Base-by-base conservation (phyloP, 92 coral and sea anemone genomes). In the Micromussa lordhowensis region DNA sequence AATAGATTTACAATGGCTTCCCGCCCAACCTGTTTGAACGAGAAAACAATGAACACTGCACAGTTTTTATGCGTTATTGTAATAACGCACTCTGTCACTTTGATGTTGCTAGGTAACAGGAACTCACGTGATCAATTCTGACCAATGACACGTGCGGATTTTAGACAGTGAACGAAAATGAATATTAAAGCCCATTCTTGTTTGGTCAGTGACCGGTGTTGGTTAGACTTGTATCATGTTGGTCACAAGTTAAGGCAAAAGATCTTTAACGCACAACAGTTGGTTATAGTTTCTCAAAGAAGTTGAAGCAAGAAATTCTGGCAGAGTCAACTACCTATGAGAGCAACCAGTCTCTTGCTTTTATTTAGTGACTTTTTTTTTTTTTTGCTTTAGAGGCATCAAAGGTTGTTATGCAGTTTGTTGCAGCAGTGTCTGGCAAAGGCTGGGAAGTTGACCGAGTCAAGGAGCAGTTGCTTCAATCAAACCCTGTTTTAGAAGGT, bases 351-450 rank as follows among this genome's bases (percentile, higher is more conserved):
- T 34, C 30, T 24, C 71, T 26, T 66, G 26, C 22, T 77, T 49
- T 36, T 5, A 24, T 4, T 28, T 21, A 81, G 13, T 19, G 26
- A 18, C 28, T 38, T 15, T 85, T 85, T 68, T 6, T 44, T 40
- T 74, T 74, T 29, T 85, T 35, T 88, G 88, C 36, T 84, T 77
- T 85, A 98, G 99, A 98, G 92, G 99, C 98, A 75, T 98, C 99
- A 81, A 98, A 98, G 91, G 90, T 98, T 73, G 95, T 98, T 48
- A 98, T 98, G 99, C 99, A 98, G 94, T 98, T 92, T 91, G 99
- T 98, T 18, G 99, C 99, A 24, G 99, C 99, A 36, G 99, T 98
- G 36, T 96, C 98, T 78, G 99, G 99, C 7, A 98, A 94, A 81
- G 99, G 99, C 44, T 87, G 93, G 80, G 98, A 98, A 84, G 99